A percentile compares a stretch with the other conserved stretches of the same genome.
Evolutionary conservation across 2,113 vertebrate species (phyloP).

Genomic region (Halcyon senegalensis): DNA sequence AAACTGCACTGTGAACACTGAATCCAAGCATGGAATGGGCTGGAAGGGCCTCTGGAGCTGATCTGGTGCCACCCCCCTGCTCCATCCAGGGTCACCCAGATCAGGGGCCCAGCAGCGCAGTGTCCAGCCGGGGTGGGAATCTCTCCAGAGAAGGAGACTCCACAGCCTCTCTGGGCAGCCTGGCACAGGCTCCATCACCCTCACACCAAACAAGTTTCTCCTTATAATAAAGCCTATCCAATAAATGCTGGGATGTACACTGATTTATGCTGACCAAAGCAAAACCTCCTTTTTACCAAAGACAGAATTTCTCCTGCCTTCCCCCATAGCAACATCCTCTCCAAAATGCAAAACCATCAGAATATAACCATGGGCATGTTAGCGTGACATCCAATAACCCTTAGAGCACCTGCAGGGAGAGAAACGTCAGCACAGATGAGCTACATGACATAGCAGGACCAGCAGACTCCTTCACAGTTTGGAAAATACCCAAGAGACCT

Average conservation of each 20-base stretch:
- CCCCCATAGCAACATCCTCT: neutral
- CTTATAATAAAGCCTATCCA: neutral
- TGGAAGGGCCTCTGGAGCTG: neutral
- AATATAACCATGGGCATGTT: neutral
- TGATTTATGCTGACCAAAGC: neutral
- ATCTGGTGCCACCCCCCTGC: neutral
- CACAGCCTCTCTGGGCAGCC: neutral
- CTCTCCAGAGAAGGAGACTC: neutral
- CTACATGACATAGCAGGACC: neutral
- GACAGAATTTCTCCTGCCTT: neutral
- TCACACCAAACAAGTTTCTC: too few species aligned
- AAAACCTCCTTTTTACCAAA: neutral
- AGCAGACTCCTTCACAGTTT: neutral
- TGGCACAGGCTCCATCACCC: too few species aligned
- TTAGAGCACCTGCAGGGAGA: neutral
- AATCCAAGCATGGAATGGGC: neutral
- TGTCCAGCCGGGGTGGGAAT: neutral
- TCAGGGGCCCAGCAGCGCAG: neutral
- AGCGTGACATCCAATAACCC: neutral
- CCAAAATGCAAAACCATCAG: neutral
- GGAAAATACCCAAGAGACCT: neutral
- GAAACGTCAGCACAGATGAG: neutral
- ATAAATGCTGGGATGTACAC: neutral
- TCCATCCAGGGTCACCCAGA: neutral
- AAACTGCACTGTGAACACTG: neutral